These are phyloP conservation scores for Neogale vison DNA, from an alignment of 2,113 vertebrate genomes.

Conservation along the genomic window DNA sequence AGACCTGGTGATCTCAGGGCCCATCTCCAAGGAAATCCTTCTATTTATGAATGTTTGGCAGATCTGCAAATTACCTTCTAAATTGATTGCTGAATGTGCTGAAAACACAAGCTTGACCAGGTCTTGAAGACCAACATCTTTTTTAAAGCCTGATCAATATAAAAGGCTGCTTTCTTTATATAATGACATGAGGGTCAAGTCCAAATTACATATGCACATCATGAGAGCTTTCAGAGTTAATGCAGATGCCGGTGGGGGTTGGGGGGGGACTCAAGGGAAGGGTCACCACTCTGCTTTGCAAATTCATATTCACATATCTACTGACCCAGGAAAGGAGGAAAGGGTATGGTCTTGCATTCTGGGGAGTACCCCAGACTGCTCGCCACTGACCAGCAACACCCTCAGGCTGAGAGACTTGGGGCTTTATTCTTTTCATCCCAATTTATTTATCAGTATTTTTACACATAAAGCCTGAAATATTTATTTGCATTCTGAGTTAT, in stretches of 20 bases:
- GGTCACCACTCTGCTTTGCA: neutral
- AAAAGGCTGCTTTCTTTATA: slow-evolving; percentile 44
- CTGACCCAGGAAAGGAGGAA: neutral
- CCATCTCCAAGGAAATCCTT: neutral
- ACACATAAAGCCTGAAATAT: neutral
- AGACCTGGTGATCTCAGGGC: neutral
- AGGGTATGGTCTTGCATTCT: neutral
- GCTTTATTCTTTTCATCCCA: neutral
- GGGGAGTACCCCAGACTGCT: neutral
- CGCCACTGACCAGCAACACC: neutral
- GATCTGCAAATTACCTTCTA: slow-evolving; percentile 40
- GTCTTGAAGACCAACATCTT: slow-evolving; percentile 2
- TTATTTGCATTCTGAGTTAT: slow-evolving; percentile 25
- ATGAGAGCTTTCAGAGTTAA: slow-evolving; percentile 55
- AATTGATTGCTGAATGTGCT: slow-evolving; percentile 48
- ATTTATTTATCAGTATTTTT: slow-evolving; percentile 1
- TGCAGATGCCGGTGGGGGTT: neutral
- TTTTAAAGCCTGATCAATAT: slow-evolving; percentile 58
- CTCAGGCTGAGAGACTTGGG: neutral
- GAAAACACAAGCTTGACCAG: neutral
- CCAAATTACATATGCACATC: slow-evolving; percentile 50
- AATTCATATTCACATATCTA: neutral
- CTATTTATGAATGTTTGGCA: neutral
- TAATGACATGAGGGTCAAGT: neutral
- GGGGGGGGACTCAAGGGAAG: neutral